Base-by-base conservation (phyloP, 2,888 invertebrate genomes). In the Pilophorus perplexus region DNA sequence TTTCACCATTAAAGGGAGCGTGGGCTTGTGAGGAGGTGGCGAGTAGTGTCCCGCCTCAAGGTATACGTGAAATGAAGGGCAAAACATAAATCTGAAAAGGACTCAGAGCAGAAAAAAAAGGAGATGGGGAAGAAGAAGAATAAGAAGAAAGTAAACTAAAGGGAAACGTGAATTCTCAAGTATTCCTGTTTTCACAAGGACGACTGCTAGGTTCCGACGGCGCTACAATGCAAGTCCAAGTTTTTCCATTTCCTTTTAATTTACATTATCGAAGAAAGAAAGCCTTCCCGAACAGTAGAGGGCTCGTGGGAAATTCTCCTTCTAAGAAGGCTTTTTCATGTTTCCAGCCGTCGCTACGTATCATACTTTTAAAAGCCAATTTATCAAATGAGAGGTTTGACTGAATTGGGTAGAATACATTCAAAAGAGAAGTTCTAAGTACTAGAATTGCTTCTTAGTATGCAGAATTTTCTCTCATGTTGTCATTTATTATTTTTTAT, bases 241-340 rank as follows among this genome's bases (percentile, higher is more conserved):
- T 52, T 25, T 52, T 52, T 52, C 52, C 52, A 52, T 52, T 52
- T 28, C 52, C 52, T 28, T 25, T 25, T 52, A 52, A 52, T 52
- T 52, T 52, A 52, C 52, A 52, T 52, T 52, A 52, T 52, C 52
- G 52, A 23, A n/a, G 52, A 3, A n/a, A 20, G 6, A 44, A n/a
- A 20, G 23, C 20, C 10, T n/a, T 2, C 10, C 20, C 20, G 20
- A 44, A 18, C 20, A 44, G 20, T 12, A 44, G n/a, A 44, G 44
- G 44, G 44, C 20, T 44, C 10, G 20, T 44, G 3, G 20, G 44
- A 23, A 44, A 44, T 44, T 44, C n/a, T 5, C 44, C 16, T 40
- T 6, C 5, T 40, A 38, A 38, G 38, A 12, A n/a, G n/a, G n/a
- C n/a, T n/a, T n/a, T 6, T 6, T 6, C 2, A 3, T 6, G 12